Conservation (phyloP, 1,140 invertebrate genomes). For the Fopius arisanus region DNA sequence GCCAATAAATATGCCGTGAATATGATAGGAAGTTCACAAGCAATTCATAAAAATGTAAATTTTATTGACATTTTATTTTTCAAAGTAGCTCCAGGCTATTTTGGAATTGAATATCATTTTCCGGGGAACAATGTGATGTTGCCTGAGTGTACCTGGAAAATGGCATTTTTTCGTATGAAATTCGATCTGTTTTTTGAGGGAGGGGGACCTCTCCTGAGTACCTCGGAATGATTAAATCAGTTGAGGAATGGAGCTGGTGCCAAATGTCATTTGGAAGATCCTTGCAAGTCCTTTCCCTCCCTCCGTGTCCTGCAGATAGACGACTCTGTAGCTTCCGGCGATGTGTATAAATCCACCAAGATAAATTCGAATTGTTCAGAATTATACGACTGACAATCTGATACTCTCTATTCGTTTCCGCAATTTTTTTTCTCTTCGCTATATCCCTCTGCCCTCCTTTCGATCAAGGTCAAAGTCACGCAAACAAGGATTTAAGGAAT, state of each 20-base stretch:
- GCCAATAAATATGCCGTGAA: background rate
- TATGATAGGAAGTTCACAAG: background rate
- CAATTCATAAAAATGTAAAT: background rate
- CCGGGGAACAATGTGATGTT: background rate
- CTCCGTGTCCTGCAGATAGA: background rate
- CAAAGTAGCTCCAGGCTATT: background rate
- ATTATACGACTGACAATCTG: background rate
- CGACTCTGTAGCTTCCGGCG: background rate
- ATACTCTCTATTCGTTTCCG: background rate
- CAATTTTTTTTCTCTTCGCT: background rate
- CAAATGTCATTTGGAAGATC: too few species aligned
- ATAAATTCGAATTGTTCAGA: background rate
- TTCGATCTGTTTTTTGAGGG: background rate
- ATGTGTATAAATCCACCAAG: background rate
- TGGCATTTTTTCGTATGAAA: background rate
- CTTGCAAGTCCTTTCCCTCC: background rate
- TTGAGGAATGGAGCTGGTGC: background rate
- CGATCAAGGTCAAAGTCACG: background rate
- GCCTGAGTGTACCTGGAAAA: background rate
- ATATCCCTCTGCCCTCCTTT: background rate
- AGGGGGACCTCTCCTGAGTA: background rate
- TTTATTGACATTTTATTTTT: background rate
- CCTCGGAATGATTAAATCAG: background rate
- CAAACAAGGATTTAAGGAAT: background rate
- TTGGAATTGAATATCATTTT: background rate